phyloP scores from a whole-genome alignment of 1,140 invertebrate species.

The Trichonephila inaurata region DNA sequence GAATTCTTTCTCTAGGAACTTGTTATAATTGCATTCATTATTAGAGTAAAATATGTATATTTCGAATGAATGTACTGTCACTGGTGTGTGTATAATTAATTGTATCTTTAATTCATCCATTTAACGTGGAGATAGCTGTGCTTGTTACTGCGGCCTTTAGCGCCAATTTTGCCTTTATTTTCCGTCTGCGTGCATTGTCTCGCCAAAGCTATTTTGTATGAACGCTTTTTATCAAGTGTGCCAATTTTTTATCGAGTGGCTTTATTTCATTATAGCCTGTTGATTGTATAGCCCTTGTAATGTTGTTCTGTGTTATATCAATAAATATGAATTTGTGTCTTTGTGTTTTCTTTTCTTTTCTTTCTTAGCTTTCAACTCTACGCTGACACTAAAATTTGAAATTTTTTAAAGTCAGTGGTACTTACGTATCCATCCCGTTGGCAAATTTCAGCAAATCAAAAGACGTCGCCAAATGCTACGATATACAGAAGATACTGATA shows the following conservation, averaged over 20 bases:
- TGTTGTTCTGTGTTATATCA: slow-evolving; percentile 59
- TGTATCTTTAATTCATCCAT: background rate
- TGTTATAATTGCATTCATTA: no score
- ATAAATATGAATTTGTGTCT: slow-evolving; percentile 70
- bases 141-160: slow-evolving; percentile 30
- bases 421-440: no score
- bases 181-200: slow-evolving; percentile 66
- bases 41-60: background rate
- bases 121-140: background rate
- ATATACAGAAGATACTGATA: no score
- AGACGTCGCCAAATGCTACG: no score
- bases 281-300: slow-evolving; percentile 57
- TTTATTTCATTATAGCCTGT: slow-evolving; percentile 62
- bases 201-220: slow-evolving; percentile 70
- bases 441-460: no score
- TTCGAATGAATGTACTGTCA: background rate
- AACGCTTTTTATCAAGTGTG: slow-evolving; percentile 71
- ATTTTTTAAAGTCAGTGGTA: no score
- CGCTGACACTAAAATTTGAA: no score
- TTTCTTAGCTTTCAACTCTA: no score
- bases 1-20: no score
- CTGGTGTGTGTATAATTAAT: background rate
- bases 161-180: slow-evolving; percentile 62
- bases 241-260: slow-evolving; percentile 63
- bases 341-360: background rate